Base-by-base conservation (phyloP, 2,797 vertebrate genomes). In the Phaenicophaeus curvirostris region DNA sequence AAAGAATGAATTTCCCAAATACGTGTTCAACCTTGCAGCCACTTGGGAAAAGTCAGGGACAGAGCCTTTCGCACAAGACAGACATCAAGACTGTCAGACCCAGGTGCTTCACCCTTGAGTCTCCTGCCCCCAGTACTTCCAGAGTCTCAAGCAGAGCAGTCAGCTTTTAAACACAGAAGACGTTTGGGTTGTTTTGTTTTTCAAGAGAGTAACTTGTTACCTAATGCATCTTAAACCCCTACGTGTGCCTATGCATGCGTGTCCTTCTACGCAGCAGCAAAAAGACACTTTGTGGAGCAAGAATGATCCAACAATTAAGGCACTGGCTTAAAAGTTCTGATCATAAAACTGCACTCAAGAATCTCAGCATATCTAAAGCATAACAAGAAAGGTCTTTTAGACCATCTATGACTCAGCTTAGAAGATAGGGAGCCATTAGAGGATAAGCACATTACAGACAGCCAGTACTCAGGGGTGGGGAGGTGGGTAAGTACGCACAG, bases 201-300 rank as follows among this genome's bases (percentile, higher is more conserved):
- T 42, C 33, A 31, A 80, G 31, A 62, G 35, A 59, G 37, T 53
- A 87, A 69, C 50, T 76, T 66, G 39, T 54, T 73, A 76, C 48
- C 18, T 39, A 79, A 87, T 13, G n/a, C 35, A 20, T 75, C 57
- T 80, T 74, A 54, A 84, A 85, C 33, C 79, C 21, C 53, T 51
- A n/a, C 1, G 0, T 37, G 8, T 13, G 54, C 17, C 73, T 31
- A 17, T 20, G 19, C 25, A 21, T 8, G 61, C 0, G 0, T 66
- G 48, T 9, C 48, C 42, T 63, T 76, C 39, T 31, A 44, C 0
- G 1, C 13, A 79, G 62, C 27, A 51, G 44, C 55, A 33, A n/a
- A n/a, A 78, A 69, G 41, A 68, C 31, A 65, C 35, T 8, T 33
- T 82, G 55, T 20, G 11, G 46, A 73, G 44, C 15, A n/a, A 27